Base-by-base conservation (phyloP, 2,888 invertebrate species). In the Nomada fabriciana region DNA sequence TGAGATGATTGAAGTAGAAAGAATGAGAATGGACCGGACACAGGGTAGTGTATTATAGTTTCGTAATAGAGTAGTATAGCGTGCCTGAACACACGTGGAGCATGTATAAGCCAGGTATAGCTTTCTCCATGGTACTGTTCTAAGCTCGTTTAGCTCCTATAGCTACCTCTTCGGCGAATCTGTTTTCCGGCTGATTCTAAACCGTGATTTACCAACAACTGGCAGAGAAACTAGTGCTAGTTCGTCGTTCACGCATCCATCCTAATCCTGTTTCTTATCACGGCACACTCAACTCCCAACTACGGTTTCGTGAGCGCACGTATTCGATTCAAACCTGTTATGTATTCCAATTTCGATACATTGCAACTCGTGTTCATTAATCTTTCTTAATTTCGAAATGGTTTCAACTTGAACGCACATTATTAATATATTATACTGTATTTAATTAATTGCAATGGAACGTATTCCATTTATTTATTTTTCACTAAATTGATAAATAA, bases 121-220 rank as follows among this genome's bases (percentile, higher is more conserved):
- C 85, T 73, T 93, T 94, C 94, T 94, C 78, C 90, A 81, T 84
- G 87, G 90, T 89, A 89, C 91, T 93, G 90, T 89, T 92, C 93
- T 94, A 93, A 93, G 92, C 92, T 91, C 91, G 91, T 91, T 91
- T 93, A 92, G 92, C 89, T 91, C 90, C 90, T 90, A 91, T 88
- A 88, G 84, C 89, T 85, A 93, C 93, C 92, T 92, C 92, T 86
- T 93, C 88, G 86, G 76, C 87, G 86, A 80, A 93, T 94, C 94
- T 96, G 95, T 76, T 90, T 67, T 88, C 96, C 96, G 95, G 92
- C 93, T 95, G 92, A 91, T 91, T 94, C 94, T 95, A 95, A 95
- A 95, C 95, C 95, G 94, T 95, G 94, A 95, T 95, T 96, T 96
- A 96, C 96, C 96, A 96, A 96, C 96, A 96, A 95, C 94, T 94